phyloP scores from a whole-genome alignment of 2,113 vertebrate species.

The Lynx canadensis region DNA sequence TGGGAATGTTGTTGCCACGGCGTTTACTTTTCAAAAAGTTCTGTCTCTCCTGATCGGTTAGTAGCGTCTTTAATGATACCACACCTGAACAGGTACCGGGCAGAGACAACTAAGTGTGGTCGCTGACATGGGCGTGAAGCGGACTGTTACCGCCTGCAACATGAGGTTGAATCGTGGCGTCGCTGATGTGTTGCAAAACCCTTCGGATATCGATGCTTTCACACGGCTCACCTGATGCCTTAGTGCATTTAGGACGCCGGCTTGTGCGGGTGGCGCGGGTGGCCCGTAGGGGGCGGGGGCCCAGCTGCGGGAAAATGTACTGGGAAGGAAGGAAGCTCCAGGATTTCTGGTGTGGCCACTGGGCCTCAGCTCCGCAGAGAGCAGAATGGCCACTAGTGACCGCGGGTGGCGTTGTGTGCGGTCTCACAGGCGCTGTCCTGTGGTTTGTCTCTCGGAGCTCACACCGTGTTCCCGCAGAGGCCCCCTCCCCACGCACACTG shows the following conservation, averaged over 20 bases:
- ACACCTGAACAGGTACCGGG: not conserved
- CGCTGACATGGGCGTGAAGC: no score
- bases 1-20: no score
- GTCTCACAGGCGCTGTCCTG: no score
- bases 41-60: rapidly evolving
- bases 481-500: not conserved
- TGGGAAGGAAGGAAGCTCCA: not conserved
- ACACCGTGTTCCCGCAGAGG: not conserved
- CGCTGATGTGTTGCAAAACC: not conserved
- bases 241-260: no score
- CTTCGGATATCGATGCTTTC: rapidly evolving
- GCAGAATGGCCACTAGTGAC: not conserved
- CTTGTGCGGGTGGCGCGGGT: no score
- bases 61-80: not conserved
- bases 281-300: no score
- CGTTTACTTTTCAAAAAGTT: not conserved
- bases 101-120: not conserved
- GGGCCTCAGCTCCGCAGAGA: not conserved
- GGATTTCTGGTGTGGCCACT: not conserved
- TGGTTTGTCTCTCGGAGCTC: not conserved
- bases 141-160: not conserved
- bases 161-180: not conserved
- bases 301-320: not conserved
- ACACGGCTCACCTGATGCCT: not conserved
- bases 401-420: rapidly evolving